A percentile compares a stretch with the other conserved stretches of the same genome.
Conservation (phyloP, 2,113 vertebrate genomes). For the Tretioscincus oriximinensis region DNA sequence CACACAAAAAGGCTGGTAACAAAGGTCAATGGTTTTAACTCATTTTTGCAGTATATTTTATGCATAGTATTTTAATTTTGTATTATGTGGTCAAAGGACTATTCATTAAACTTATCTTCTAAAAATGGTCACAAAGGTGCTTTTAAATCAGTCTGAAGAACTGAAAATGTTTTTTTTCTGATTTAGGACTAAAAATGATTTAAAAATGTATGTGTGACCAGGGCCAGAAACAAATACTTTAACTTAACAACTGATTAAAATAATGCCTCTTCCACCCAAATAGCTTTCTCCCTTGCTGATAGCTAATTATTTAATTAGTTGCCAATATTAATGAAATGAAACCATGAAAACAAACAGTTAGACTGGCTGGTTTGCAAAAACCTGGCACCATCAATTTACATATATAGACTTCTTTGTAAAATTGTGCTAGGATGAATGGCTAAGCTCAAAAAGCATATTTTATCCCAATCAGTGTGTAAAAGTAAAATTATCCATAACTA, state of each 20-base stretch:
- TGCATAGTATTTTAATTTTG: no score
- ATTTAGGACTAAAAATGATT: no score
- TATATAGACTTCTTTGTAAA: conserved; percentile 56
- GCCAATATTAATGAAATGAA: conserved; percentile 69
- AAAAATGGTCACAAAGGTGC: no score
- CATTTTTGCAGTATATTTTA: no score
- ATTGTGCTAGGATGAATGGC: conserved; percentile 64
- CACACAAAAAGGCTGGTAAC: no score
- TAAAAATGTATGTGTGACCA: no score
- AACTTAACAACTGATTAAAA: conserved; percentile 54
- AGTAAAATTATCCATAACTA: conserved; percentile 76
- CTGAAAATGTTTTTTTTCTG: conserved; percentile 11
- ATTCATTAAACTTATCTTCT: no score
- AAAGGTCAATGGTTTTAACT: no score
- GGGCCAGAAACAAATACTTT: conserved; percentile 37
- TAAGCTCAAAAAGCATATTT: conserved; percentile 73
- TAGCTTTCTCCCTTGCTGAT: conserved; percentile 62
- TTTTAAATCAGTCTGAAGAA: no score
- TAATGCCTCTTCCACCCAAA: conserved; percentile 40
- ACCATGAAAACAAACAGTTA: conserved; percentile 65
- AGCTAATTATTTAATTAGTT: conserved; percentile 72
- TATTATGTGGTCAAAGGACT: no score
- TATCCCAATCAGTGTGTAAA: conserved; percentile 74
- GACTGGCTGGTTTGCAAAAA: conserved; percentile 55
- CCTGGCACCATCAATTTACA: conserved; percentile 52